phyloP scores from a whole-genome alignment of 1,140 invertebrate genomes.

The Drosophila jambulina region DNA sequence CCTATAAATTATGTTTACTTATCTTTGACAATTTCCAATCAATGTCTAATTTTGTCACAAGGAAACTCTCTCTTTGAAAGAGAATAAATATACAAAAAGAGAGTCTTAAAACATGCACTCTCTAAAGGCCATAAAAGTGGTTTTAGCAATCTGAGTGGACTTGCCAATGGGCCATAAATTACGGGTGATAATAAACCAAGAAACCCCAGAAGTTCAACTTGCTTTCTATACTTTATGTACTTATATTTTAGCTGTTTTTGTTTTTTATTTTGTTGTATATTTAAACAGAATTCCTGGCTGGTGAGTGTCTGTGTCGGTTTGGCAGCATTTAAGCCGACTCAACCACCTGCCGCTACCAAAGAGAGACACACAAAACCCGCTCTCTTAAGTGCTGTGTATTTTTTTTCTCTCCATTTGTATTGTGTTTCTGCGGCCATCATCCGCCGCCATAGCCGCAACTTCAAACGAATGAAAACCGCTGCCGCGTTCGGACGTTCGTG shows the following conservation, averaged over 20 bases:
- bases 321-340: conserved; percentile 4
- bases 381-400: conserved; percentile 10
- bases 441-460: too few species aligned
- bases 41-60: not conserved
- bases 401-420: too few species aligned
- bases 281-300: conserved; percentile 23
- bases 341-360: not conserved
- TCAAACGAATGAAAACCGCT: conserved; percentile 72
- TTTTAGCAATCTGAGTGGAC: conserved; percentile 3
- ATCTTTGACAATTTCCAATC: not conserved
- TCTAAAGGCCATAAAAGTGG: conserved; percentile 12
- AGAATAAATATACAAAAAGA: not conserved
- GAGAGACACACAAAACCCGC: too few species aligned
- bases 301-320: conserved; percentile 14
- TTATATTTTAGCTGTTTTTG: not conserved
- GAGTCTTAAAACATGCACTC: not conserved
- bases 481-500: conserved; percentile 76
- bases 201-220: not conserved
- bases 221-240: not conserved
- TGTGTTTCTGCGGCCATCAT: too few species aligned
- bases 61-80: not conserved
- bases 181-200: conserved; percentile 9
- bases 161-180: conserved; percentile 31
- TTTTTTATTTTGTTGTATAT: not conserved
- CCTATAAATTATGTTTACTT: not conserved